A percentile compares a stretch with the other conserved stretches of the same genome.
phyloP scores from a whole-genome alignment of 1,140 invertebrate species.

The Latrodectus geometricus region DNA sequence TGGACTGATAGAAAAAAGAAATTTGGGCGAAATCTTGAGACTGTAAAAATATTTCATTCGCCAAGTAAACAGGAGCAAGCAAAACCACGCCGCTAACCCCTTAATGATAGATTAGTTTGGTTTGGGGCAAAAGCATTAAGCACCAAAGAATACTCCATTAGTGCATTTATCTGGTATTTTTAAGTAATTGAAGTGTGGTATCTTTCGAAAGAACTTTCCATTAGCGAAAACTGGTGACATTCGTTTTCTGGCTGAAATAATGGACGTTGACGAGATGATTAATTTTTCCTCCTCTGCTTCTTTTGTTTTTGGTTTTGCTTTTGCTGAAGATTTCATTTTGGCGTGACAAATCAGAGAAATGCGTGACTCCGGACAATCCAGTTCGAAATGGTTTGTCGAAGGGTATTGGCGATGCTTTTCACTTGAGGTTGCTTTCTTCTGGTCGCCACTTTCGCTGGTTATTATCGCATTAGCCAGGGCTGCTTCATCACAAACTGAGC shows the following conservation, averaged over 20 bases:
- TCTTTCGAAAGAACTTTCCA: not conserved
- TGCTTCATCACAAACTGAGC: not conserved
- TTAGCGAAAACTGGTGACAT: constrained; percentile 18
- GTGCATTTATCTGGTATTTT: not conserved
- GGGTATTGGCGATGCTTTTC: too few relatives aligned
- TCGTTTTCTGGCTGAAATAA: constrained; percentile 34
- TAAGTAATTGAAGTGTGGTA: not conserved
- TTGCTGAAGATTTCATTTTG: constrained; percentile 8
- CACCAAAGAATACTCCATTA: not conserved
- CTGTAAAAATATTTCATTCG: too few relatives aligned
- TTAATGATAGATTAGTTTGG: not conserved
- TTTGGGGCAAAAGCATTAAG: not conserved
- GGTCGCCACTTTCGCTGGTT: not conserved
- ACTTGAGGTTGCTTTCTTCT: not conserved
- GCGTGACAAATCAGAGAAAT: not conserved
- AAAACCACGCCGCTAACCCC: not conserved
- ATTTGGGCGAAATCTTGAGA: not conserved
- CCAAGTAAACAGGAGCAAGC: not conserved
- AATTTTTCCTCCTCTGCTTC: not conserved
- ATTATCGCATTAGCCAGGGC: constrained; percentile 3
- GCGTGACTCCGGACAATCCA: not conserved
- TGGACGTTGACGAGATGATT: constrained; percentile 32
- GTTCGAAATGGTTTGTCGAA: not conserved
- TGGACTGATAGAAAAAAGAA: too few relatives aligned
- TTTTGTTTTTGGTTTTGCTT: not conserved